Evolutionary conservation across 2,888 invertebrate species (phyloP).

Genomic region (Athrips mouffetella): DNA sequence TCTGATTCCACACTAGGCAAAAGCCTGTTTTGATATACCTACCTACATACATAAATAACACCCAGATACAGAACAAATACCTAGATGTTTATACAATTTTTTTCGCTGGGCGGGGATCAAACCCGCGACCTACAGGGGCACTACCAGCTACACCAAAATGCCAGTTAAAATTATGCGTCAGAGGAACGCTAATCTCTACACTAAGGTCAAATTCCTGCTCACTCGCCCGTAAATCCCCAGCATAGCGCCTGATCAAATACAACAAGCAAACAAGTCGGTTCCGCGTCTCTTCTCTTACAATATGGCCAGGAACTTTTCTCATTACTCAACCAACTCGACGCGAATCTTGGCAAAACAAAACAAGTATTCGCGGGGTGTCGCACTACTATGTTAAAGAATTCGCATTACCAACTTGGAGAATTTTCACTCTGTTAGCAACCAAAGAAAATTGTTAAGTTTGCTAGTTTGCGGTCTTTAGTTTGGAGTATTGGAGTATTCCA

Average conservation of each 20-base stretch:
- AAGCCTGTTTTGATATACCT: no score
- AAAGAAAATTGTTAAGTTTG: background rate
- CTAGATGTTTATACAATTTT: no score
- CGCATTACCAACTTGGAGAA: conserved; percentile 14
- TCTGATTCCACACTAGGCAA: no score
- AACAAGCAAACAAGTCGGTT: background rate
- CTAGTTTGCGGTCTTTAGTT: background rate
- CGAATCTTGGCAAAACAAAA: conserved; percentile 16
- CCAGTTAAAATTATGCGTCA: no score
- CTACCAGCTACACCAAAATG: no score
- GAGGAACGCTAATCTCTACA: no score
- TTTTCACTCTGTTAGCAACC: conserved; percentile 5
- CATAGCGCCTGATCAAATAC: conserved; percentile 6
- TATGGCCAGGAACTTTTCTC: conserved; percentile 18
- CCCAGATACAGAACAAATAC: no score
- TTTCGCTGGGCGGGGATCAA: no score
- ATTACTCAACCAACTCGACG: conserved; percentile 12
- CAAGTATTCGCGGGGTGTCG: conserved; percentile 15
- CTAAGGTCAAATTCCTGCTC: background rate
- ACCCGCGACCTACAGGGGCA: no score
- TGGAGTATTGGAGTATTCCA: background rate
- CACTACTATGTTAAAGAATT: conserved; percentile 13
- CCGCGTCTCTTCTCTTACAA: background rate
- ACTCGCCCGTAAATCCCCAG: background rate
- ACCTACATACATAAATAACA: no score